Base-by-base conservation (phyloP, 2,797 vertebrate genomes). In the Aldrovandia affinis region DNA sequence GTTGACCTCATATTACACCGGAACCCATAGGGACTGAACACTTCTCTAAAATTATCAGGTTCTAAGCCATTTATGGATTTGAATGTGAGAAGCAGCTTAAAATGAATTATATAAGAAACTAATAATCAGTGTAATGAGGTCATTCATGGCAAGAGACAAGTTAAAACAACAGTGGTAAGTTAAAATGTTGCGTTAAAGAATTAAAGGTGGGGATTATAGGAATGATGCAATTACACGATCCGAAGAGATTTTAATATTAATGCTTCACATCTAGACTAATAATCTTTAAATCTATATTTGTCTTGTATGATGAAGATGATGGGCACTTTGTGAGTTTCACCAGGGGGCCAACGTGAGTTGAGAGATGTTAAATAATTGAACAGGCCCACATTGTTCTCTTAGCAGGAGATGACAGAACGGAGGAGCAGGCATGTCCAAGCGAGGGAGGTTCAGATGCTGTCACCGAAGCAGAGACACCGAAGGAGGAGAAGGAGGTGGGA, bases 401-500 rank as follows among this genome's bases (percentile, higher is more conserved):
- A 75, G 79, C 68, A 78, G 83, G 80, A 83, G 87, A 81, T 5
- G 81, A 83, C 8, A 87, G 5, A n/a, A 84, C 2, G 22, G 83
- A 3, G 59, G 54, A 88, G 9, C 36, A 7, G 0, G 42, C 47
- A 63, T 82, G 81, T 20, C 80, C 28, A 3, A 88, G 83, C 2
- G 44, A 80, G 30, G 83, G 84, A 52, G 39, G 83, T 54, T 52
- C 52, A 57, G 78, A 86, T 63, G 81, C 82, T 28, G 88, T 77
- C 0, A 80, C 4, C 12, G 86, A 86, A 15, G 54, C 28, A 30
- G 55, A 50, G 9, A 33, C 33, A n/a, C 59, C 80, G 54, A 73
- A 89, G 39, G 81, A 89, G 39, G 81, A 86, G 83, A 42, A 84
- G 7, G 87, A 89, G 4, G 83, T 85, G 3, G 28, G 84, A n/a